Evolutionary conservation across 2,113 vertebrate species (phyloP).

Genomic region (Lota lota): DNA sequence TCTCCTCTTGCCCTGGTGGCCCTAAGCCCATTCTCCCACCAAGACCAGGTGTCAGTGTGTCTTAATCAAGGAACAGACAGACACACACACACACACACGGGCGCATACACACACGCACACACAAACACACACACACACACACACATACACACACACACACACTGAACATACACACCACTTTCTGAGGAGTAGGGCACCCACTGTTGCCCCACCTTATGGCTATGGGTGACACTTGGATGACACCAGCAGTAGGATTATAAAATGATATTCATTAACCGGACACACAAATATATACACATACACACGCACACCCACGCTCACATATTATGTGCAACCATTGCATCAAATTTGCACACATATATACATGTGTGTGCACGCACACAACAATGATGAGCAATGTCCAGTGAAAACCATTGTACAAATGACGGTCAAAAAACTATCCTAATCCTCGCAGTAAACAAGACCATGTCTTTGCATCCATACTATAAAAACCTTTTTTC

Average conservation of each 20-base stretch:
- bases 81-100: constrained; percentile 20
- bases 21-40: constrained; percentile 59
- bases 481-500: constrained; percentile 22
- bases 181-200: constrained; percentile 42
- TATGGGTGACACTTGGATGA: constrained; percentile 71
- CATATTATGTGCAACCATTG: too few relatives aligned
- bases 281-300: constrained; percentile 10
- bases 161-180: background rate
- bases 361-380: constrained; percentile 22
- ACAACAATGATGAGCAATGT: background rate
- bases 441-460: too few relatives aligned
- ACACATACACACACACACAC: constrained; percentile 3
- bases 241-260: constrained; percentile 71
- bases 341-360: background rate
- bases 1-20: constrained; percentile 59
- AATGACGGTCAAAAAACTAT: too few relatives aligned
- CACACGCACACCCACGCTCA: background rate
- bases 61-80: constrained; percentile 55
- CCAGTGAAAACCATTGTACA: too few relatives aligned
- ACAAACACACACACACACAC: background rate
- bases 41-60: constrained; percentile 72
- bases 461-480: too few relatives aligned
- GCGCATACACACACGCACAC: background rate
- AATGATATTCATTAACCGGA: constrained; percentile 61
- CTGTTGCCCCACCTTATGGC: constrained; percentile 64